A percentile compares a stretch with the other conserved stretches of the same genome.
Evolutionary conservation across 2,797 vertebrate species (phyloP).

Genomic region (Platalea minor): DNA sequence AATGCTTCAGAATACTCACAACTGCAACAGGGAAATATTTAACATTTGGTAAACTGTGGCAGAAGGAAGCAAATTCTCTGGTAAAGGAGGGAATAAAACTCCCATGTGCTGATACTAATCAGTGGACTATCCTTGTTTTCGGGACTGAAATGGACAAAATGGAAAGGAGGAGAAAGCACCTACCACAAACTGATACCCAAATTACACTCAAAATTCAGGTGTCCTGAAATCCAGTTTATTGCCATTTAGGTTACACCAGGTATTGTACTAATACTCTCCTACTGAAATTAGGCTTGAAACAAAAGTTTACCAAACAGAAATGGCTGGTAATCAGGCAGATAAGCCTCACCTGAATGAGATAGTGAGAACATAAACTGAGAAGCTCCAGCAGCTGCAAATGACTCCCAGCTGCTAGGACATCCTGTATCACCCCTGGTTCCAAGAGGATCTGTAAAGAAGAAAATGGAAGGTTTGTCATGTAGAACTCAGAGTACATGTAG

Average conservation of each 20-base stretch:
- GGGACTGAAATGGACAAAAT: background rate
- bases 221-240: background rate
- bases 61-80: background rate
- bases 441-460: conserved; percentile 85
- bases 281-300: background rate
- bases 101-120: background rate
- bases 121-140: background rate
- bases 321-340: background rate
- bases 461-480: conserved; percentile 3
- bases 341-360: conserved; percentile 87
- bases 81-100: background rate
- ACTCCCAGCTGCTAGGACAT: conserved; percentile 94
- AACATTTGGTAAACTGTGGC: background rate
- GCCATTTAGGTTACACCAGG: background rate
- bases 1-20: background rate
- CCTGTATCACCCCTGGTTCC: conserved; percentile 93
- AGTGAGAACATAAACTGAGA: conserved; percentile 93
- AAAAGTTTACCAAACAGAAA: background rate
- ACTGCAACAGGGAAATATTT: background rate
- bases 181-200: background rate
- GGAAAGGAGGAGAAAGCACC: background rate
- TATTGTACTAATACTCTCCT: background rate
- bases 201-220: background rate
- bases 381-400: conserved; percentile 96
- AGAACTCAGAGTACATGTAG: background rate